These are phyloP conservation scores for Aphelenchoides avenae DNA, from an alignment of 1,140 invertebrate genomes.

Conservation along the genomic window DNA sequence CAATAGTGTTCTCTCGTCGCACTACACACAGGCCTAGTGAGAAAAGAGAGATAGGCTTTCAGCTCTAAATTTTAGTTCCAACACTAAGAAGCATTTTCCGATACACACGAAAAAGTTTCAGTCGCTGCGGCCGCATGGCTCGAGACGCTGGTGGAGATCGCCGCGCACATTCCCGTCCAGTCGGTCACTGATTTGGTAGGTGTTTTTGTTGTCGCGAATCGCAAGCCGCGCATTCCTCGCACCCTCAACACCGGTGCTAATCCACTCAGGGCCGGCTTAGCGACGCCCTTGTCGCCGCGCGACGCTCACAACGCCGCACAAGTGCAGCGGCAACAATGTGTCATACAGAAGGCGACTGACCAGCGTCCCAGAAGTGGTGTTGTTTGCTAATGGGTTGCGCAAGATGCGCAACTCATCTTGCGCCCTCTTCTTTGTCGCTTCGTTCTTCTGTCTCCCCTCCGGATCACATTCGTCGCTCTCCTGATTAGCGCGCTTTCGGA, in stretches of 20 bases:
- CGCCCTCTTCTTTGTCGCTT: too few species aligned
- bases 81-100: too few species aligned
- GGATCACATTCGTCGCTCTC: too few species aligned
- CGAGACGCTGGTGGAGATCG: conserved; percentile 62
- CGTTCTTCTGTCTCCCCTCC: too few species aligned
- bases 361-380: background rate
- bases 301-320: background rate
- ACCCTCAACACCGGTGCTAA: too few species aligned
- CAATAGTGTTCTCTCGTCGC: too few species aligned
- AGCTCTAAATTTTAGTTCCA: conserved; percentile 20
- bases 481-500: too few species aligned
- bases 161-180: conserved; percentile 61
- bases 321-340: background rate
- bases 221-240: too few species aligned
- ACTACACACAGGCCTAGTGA: too few species aligned
- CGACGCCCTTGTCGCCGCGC: background rate
- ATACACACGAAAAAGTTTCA: conserved; percentile 52
- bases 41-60: background rate
- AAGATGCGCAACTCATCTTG: too few species aligned
- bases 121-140: conserved; percentile 63
- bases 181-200: conserved; percentile 62
- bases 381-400: too few species aligned
- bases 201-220: conserved; percentile 7
- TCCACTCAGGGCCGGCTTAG: background rate
- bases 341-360: background rate